Base-by-base conservation (phyloP, 2,113 vertebrate species). In the Macaca mulatta region DNA sequence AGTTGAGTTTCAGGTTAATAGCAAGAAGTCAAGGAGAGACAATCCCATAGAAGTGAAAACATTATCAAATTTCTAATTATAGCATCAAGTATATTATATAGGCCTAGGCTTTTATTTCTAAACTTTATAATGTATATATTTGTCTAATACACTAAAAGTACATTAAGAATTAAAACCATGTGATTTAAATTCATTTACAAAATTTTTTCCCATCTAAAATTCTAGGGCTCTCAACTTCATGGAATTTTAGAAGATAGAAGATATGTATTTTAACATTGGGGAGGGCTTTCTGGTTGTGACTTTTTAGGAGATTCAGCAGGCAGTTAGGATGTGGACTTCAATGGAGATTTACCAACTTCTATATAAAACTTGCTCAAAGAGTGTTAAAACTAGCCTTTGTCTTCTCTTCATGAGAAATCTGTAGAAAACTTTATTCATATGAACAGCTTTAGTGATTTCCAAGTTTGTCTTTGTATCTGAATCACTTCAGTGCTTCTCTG, bases 401-500 rank as follows among this genome's bases (percentile, higher is more conserved):
- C 11, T 86, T 89, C 69, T 35, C 67, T 91, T 93, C 32, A 30
- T 75, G 93, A 88, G 59, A 93, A 90, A 67, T 32, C 13, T 85
- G 9, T 82, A 30, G 61, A 85, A 75, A 88, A 90, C 17, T 23
- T 83, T 79, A 55, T 86, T 16, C 30, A 4, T 25, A 25, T 45
- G 22, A 59, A 5, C 4, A 92, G 20, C 20, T 50, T 6, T 50
- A 52, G 82, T 16, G 40, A 86, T 72, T 83, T 94, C 35, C 30
- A n/a, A 79, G 57, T 92, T 95, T 86, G 35, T 77, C 32, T 86
- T 82, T 92, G 45, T 11, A 38, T 67, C 13, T 61, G 48, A 95
- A 57, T 96, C 27, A 50, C 59, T 77, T 75, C 55, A 17, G 61
- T 40, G 20, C 86, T 89, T 92, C 96, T 79, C 48, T 95, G 48